phyloP scores from a whole-genome alignment of 2,113 vertebrate genomes.

The Corvus cornix region DNA sequence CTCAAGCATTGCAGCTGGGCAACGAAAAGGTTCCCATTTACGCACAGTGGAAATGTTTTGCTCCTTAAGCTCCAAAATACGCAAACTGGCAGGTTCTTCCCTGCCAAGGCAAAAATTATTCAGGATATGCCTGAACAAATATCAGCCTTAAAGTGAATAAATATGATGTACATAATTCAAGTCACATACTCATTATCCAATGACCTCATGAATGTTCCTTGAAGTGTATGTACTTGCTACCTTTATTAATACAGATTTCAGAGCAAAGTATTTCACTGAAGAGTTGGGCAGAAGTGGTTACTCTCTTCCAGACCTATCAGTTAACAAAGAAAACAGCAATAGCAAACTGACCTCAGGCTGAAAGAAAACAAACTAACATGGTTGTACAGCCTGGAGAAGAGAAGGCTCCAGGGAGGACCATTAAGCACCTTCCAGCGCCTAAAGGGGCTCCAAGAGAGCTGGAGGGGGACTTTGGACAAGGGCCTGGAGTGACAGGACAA shows the following conservation, averaged over 20 bases:
- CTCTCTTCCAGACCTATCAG: background rate
- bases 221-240: background rate
- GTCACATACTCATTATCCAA: background rate
- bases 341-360: background rate
- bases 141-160: background rate
- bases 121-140: background rate
- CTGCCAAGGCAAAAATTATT: background rate
- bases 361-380: background rate
- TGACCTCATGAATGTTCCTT: background rate
- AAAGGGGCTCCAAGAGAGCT: background rate
- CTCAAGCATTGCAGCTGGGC: background rate
- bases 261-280: background rate
- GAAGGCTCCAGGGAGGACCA: background rate
- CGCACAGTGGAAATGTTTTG: background rate
- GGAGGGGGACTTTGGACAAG: background rate
- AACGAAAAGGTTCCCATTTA: background rate
- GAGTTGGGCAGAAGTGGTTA: background rate
- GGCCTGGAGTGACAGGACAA: background rate
- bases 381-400: background rate
- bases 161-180: background rate
- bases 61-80: background rate
- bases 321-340: background rate
- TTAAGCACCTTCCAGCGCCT: background rate
- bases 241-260: background rate
- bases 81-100: background rate